Evolutionary conservation across 2,113 vertebrate genomes (phyloP), one percentile per base, ranked within the genome.

Genomic region (Microtus montanus): DNA sequence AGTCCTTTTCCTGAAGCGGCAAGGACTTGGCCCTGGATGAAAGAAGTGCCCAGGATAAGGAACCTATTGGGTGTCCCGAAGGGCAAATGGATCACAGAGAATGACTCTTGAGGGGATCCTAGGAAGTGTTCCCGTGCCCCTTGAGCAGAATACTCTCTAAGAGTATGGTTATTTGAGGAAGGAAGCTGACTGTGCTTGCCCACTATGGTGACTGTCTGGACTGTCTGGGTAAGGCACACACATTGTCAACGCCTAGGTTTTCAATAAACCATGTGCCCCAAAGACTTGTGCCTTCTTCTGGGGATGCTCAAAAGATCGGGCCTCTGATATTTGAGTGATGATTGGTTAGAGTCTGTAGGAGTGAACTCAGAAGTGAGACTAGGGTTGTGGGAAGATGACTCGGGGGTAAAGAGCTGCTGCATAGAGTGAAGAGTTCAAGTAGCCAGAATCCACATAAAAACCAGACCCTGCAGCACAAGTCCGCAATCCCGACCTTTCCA

Each of bases 131-230:
- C 87, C 75, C 38, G 19, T 1, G 0, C 4, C 13, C 28, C 7
- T 4, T 0, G 38, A 71, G 35, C 52, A 86, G 73, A 49, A 5
- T 9, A 33, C 49, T 15, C 10, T 26, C 68, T 26, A 22, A 64
- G 33, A 1, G 0, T n/a, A 80, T 47, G 68, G 15, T 80, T 80
- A 30, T 38, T 49, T 5, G 28, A 33, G 47, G 38, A 14, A 30
- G 6, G 78, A 58, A 54, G 86, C 44, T 3, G 33, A 9, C 61
- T 11, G 49, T 24, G 66, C 33, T 47, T 28, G 0, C 70, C 75
- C 74, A 4, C 1, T 0, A 8, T 1, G 7, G 44, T 49, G 0
- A 0, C 90, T 41, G 83, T 17, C 58, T 47, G 22, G 35, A 0
- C 92, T 41, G 78, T 17, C 58, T 41, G 22, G 35, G 20, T n/a